Evolutionary conservation across 2,888 invertebrate species (phyloP).

Genomic region (Drosophila pegasa): DNA sequence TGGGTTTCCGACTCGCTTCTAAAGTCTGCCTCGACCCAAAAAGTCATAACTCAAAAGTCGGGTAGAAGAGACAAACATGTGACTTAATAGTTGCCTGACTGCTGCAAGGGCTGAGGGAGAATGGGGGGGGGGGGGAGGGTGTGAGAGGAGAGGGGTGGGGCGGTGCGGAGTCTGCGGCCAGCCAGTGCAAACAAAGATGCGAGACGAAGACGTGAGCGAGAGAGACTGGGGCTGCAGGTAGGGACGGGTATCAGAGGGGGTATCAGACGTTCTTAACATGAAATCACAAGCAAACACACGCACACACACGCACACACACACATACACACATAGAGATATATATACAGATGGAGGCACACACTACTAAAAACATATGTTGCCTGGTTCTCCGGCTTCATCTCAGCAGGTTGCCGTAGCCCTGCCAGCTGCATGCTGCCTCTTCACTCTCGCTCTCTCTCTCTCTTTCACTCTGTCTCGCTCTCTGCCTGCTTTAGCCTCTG

Average conservation of each 20-base stretch:
- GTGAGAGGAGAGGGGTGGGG: not conserved
- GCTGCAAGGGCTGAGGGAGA: constrained; percentile 17
- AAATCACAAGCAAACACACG: constrained; percentile 53
- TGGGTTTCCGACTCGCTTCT: constrained; percentile 55
- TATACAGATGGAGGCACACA: constrained; percentile 2
- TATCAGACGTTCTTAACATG: constrained; percentile 70
- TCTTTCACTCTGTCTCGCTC: not conserved
- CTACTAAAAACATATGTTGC: constrained; percentile 67
- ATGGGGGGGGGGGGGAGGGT: not conserved
- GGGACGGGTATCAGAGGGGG: constrained; percentile 41
- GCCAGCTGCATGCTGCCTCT: not conserved
- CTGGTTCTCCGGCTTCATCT: constrained; percentile 42
- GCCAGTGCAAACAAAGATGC: constrained; percentile 31
- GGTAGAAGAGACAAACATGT: constrained; percentile 70
- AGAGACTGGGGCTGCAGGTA: not conserved
- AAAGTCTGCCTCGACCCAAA: constrained; percentile 28
- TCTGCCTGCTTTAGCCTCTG: not conserved
- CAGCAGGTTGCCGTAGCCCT: constrained; percentile 73
- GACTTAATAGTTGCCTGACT: constrained; percentile 77
- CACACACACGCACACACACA: constrained; percentile 21
- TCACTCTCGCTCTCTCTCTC: not conserved
- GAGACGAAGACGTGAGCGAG: constrained; percentile 4
- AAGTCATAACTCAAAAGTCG: constrained; percentile 76
- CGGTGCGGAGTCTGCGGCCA: constrained; percentile 15
- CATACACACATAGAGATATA: not conserved